Evolutionary conservation across 2,888 invertebrate genomes (phyloP).

Genomic region (Lasioglossum zephyrum): DNA sequence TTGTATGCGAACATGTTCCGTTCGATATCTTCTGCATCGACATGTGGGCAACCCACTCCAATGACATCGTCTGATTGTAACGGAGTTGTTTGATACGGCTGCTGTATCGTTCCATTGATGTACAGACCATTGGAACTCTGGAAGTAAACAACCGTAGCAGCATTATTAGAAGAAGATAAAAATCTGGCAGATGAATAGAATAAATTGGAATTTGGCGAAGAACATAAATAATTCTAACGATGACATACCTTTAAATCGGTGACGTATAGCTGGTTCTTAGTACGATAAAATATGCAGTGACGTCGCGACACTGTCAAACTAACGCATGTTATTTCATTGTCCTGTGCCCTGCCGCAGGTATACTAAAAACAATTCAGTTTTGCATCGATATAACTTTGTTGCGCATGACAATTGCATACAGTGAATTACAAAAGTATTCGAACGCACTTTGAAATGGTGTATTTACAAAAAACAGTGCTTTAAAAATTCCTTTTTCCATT

Average conservation of each 20-base stretch:
- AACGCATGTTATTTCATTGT: slow-evolving; percentile 72
- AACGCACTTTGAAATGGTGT: too few species aligned
- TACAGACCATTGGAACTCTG: slow-evolving; percentile 88
- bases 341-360: slow-evolving; percentile 75
- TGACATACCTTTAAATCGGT: slow-evolving; percentile 73
- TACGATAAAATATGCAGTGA: slow-evolving; percentile 76
- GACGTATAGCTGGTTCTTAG: slow-evolving; percentile 67
- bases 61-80: slow-evolving; percentile 85
- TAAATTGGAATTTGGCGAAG: not conserved
- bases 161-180: not conserved
- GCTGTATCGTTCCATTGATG: slow-evolving; percentile 85
- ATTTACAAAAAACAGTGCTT: too few species aligned
- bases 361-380: slow-evolving; percentile 70
- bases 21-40: not conserved
- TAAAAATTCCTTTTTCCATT: too few species aligned
- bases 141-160: slow-evolving; percentile 66
- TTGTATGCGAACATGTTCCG: slow-evolving; percentile 55
- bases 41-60: slow-evolving; percentile 84
- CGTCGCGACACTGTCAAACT: slow-evolving; percentile 76
- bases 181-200: not conserved
- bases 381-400: not conserved
- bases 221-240: not conserved
- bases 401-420: too few species aligned
- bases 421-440: too few species aligned
- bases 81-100: slow-evolving; percentile 79